phyloP scores from a whole-genome alignment of 2,888 invertebrate genomes.

The Tachina grossa region DNA sequence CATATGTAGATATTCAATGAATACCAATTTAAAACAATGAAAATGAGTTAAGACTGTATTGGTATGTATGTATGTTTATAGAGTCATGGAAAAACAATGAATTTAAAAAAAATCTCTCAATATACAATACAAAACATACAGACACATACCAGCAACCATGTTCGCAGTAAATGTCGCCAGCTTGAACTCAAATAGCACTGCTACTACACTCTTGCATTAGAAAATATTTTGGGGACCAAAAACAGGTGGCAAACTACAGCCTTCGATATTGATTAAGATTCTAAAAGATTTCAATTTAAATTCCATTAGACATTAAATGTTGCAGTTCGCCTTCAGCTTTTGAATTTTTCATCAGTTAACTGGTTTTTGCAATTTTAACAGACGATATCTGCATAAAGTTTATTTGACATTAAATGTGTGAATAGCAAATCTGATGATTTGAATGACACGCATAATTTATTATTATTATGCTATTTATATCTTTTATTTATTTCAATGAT shows the following conservation, averaged over 20 bases:
- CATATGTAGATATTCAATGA: constrained; percentile 19
- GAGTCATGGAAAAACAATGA: constrained; percentile 29
- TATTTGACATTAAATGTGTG: constrained; percentile 5
- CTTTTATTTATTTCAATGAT: constrained; percentile 1
- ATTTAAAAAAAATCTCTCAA: constrained; percentile 33
- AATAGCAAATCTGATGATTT: not conserved
- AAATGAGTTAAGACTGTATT: not conserved
- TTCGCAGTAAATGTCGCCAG: not conserved
- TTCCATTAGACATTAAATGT: no score
- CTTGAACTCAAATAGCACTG: not conserved
- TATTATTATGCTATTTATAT: not conserved
- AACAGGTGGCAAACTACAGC: not conserved
- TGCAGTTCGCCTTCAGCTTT: no score
- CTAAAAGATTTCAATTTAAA: no score
- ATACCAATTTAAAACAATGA: constrained; percentile 35
- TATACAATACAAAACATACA: not conserved
- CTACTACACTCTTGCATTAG: not conserved
- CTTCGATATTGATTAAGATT: no score
- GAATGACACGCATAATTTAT: constrained; percentile 12
- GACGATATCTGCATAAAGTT: not conserved
- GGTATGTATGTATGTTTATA: no score
- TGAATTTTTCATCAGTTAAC: no score
- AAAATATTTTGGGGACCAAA: not conserved
- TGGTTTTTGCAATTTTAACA: not conserved
- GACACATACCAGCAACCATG: not conserved